A percentile compares a stretch with the other conserved stretches of the same genome.
These are phyloP conservation scores for Etheostoma perlongum DNA, from an alignment of 2,797 vertebrate species.

Conservation along the genomic window DNA sequence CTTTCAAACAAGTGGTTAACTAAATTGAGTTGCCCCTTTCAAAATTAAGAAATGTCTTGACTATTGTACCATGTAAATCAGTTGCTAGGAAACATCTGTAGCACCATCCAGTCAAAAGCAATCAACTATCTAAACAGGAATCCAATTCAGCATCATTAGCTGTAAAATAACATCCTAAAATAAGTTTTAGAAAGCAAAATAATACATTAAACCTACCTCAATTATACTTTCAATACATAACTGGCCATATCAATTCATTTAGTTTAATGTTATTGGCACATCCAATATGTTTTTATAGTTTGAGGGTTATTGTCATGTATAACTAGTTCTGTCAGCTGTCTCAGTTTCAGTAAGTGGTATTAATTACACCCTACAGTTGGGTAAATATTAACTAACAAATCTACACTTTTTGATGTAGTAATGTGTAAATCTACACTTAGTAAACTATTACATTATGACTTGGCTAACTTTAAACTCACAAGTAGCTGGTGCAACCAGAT, in stretches of 20 bases:
- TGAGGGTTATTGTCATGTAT: too few species aligned
- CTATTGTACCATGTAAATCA: background rate
- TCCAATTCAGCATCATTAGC: background rate
- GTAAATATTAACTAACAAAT: background rate
- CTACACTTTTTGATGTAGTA: background rate
- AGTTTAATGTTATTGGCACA: background rate
- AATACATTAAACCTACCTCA: background rate
- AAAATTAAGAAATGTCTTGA: background rate
- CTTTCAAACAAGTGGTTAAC: constrained; percentile 9
- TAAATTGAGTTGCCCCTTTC: background rate
- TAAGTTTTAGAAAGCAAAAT: background rate
- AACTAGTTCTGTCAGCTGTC: background rate
- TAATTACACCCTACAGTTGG: background rate
- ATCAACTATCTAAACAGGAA: background rate
- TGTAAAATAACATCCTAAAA: background rate
- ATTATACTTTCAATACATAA: too few species aligned
- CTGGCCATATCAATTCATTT: background rate
- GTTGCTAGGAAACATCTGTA: background rate
- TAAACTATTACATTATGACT: background rate
- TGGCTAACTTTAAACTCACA: background rate
- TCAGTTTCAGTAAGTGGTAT: background rate
- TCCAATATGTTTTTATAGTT: background rate
- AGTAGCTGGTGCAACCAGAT: background rate
- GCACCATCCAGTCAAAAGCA: background rate
- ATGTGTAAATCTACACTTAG: background rate